Evolutionary conservation across 2,797 vertebrate genomes (phyloP).

Genomic region (Pipistrellus pipistrellus): DNA sequence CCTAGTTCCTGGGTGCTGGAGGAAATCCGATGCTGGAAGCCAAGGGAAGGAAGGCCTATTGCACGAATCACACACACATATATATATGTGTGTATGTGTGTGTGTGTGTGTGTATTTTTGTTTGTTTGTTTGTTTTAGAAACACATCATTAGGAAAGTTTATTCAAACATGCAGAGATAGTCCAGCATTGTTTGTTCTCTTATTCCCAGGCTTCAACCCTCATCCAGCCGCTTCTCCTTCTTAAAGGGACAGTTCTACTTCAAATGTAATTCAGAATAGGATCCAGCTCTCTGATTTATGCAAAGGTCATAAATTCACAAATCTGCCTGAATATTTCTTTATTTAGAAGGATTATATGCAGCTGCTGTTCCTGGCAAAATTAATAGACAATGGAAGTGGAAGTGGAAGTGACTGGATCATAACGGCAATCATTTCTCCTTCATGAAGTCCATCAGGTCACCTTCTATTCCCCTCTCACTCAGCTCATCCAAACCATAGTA

Average conservation of each 20-base stretch:
- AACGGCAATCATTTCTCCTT: constrained; percentile 66
- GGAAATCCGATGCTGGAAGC: too few relatives aligned
- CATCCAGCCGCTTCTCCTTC: neutral
- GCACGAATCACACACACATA: too few relatives aligned
- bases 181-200: neutral
- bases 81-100: too few relatives aligned
- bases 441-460: constrained; percentile 91
- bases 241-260: neutral
- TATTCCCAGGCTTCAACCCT: neutral
- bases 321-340: neutral
- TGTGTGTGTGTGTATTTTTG: too few relatives aligned
- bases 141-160: neutral
- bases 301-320: neutral
- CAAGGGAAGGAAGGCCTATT: too few relatives aligned
- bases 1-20: too few relatives aligned
- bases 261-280: constrained; percentile 11
- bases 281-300: constrained; percentile 50
- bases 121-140: neutral
- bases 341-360: constrained; percentile 13
- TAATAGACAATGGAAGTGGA: neutral
- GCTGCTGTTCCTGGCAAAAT: constrained; percentile 22
- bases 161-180: neutral
- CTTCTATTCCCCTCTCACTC: constrained; percentile 88
- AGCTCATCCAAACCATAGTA: constrained; percentile 94
- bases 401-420: neutral